These are phyloP conservation scores for Trichonephila clavata DNA, from an alignment of 1,140 invertebrate genomes.

Conservation along the genomic window DNA sequence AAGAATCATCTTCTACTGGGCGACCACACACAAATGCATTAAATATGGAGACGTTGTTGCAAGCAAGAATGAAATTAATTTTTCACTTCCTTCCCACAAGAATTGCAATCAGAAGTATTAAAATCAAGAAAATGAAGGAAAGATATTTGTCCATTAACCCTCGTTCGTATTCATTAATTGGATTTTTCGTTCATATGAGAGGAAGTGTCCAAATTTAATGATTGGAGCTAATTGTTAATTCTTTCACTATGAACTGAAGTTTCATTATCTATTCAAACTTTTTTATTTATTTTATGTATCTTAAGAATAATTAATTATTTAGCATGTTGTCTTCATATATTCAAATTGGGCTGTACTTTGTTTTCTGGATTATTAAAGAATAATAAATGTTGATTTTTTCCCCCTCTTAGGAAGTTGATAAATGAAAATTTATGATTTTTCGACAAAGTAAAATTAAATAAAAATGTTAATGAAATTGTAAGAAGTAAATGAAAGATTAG, in stretches of 20 bases:
- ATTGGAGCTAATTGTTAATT: slow-evolving; percentile 7
- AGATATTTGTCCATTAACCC: slow-evolving; percentile 15
- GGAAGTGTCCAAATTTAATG: neutral
- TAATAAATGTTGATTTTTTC: neutral
- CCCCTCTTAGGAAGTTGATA: neutral
- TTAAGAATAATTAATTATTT: slow-evolving; percentile 11
- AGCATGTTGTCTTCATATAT: neutral
- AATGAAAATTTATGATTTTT: neutral
- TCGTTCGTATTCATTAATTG: slow-evolving; percentile 10
- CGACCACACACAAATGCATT: neutral
- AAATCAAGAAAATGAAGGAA: neutral
- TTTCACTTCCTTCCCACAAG: neutral
- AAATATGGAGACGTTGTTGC: neutral
- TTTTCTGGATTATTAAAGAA: neutral
- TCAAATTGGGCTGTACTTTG: neutral
- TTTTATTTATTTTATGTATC: neutral
- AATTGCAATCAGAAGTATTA: neutral
- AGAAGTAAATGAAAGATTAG: too few relatives aligned
- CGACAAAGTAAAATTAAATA: neutral
- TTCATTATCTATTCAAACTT: neutral
- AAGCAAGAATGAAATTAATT: neutral
- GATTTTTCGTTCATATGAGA: neutral
- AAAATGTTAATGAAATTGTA: neutral
- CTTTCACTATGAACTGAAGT: neutral
- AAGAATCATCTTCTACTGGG: neutral